Conservation (phyloP, 2,113 vertebrate species). For the Cricetomys ansorgei region DNA sequence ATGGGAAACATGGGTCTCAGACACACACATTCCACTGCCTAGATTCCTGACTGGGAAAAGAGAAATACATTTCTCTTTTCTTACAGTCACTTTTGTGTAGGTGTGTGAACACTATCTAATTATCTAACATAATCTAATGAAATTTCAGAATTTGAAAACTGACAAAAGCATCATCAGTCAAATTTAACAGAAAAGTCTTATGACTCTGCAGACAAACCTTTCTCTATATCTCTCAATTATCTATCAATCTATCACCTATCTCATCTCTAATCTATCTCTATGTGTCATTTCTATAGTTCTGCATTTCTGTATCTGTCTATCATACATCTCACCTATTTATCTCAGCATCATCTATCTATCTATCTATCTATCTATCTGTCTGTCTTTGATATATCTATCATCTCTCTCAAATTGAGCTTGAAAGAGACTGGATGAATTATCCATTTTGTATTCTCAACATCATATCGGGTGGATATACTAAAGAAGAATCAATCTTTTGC, state of each 20-base stretch:
- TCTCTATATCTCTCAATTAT: too few species aligned
- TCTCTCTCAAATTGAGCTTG: background rate
- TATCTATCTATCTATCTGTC: background rate
- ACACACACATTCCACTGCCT: background rate
- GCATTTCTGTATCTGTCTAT: background rate
- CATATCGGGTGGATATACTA: background rate
- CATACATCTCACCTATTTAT: too few species aligned
- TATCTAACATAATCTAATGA: background rate
- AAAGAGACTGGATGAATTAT: background rate
- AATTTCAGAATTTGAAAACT: background rate
- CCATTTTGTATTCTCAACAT: constrained; percentile 19
- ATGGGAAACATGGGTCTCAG: background rate
- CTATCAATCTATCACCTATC: too few species aligned
- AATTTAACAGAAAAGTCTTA: background rate
- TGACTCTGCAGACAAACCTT: background rate
- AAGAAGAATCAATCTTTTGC: background rate
- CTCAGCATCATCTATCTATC: too few species aligned
- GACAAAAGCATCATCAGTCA: background rate
- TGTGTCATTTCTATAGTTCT: too few species aligned
- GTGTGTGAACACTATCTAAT: background rate
- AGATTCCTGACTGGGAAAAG: background rate
- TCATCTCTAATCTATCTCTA: background rate
- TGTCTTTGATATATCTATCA: background rate
- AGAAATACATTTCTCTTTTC: background rate
- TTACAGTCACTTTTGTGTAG: background rate